Conservation (phyloP, 2,113 vertebrate species). For the Psettodes erumei region DNA sequence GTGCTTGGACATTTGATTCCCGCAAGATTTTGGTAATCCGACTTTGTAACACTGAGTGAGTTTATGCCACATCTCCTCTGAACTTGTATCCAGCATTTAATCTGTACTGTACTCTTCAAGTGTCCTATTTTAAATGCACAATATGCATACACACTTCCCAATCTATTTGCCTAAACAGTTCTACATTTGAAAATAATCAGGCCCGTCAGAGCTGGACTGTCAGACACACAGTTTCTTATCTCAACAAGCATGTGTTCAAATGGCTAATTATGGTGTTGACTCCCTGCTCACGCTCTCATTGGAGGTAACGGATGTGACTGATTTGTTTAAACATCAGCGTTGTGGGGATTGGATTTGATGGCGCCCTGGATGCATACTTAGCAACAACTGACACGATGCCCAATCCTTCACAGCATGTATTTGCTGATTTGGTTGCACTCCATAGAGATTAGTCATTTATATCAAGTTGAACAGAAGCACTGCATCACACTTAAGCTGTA, state of each 20-base stretch:
- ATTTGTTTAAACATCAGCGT: constrained; percentile 59
- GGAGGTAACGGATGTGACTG: constrained; percentile 61
- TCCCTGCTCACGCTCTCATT: constrained; percentile 46
- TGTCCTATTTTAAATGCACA: constrained; percentile 32
- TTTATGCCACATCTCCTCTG: neutral
- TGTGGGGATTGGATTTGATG: constrained; percentile 67
- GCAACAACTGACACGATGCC: constrained; percentile 55
- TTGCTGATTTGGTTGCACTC: constrained; percentile 56
- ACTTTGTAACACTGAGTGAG: neutral
- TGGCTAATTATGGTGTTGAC: constrained; percentile 59
- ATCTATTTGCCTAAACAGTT: constrained; percentile 35
- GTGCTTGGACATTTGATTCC: constrained; percentile 24
- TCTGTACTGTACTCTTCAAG: constrained; percentile 3
- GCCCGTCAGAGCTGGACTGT: constrained; percentile 41
- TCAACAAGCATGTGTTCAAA: constrained; percentile 59
- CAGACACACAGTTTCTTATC: constrained; percentile 56
- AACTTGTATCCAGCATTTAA: neutral
- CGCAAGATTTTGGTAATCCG: constrained; percentile 1
- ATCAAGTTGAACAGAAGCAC: constrained; percentile 25
- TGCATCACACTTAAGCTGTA: constrained; percentile 8
- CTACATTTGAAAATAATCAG: constrained; percentile 53
- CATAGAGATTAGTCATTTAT: constrained; percentile 48
- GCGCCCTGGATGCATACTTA: constrained; percentile 65
- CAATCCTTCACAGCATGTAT: constrained; percentile 52
- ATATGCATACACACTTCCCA: constrained; percentile 5